Evolutionary conservation across 2,797 vertebrate species (phyloP).

Genomic region (Sebastes trivittatus): DNA sequence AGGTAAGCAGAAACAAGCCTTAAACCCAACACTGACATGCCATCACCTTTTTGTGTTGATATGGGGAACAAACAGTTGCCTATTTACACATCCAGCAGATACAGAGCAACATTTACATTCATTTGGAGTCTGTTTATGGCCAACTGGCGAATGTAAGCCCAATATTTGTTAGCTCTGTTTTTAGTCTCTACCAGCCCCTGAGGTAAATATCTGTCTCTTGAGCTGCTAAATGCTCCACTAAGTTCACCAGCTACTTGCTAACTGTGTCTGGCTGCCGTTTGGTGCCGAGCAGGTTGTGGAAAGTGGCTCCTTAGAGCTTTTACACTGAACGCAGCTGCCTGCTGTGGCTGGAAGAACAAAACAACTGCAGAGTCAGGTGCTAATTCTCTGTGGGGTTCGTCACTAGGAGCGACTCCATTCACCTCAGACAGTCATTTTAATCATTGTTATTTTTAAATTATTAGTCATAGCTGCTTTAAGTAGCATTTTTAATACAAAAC

Average conservation of each 20-base stretch:
- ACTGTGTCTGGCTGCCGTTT: neutral
- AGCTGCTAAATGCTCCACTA: neutral
- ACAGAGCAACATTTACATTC: neutral
- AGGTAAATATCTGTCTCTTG: neutral
- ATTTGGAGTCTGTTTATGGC: neutral
- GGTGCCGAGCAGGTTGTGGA: neutral
- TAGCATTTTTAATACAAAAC: neutral
- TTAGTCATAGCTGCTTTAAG: neutral
- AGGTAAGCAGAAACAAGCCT: neutral
- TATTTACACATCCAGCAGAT: neutral
- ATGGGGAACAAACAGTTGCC: neutral
- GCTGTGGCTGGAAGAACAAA: neutral
- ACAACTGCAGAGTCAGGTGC: neutral
- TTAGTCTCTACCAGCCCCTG: neutral
- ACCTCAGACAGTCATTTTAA: neutral
- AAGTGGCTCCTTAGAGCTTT: neutral
- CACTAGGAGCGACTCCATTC: neutral
- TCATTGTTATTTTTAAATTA: neutral
- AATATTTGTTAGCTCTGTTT: neutral
- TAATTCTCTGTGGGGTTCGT: neutral
- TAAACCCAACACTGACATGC: neutral
- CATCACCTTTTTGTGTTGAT: neutral
- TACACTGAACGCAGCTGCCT: neutral
- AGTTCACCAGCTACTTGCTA: neutral
- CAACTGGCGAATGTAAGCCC: neutral